phyloP scores from a whole-genome alignment of 1,140 invertebrate genomes.

The roundworm (Caenorhabditis elegans) region DNA sequence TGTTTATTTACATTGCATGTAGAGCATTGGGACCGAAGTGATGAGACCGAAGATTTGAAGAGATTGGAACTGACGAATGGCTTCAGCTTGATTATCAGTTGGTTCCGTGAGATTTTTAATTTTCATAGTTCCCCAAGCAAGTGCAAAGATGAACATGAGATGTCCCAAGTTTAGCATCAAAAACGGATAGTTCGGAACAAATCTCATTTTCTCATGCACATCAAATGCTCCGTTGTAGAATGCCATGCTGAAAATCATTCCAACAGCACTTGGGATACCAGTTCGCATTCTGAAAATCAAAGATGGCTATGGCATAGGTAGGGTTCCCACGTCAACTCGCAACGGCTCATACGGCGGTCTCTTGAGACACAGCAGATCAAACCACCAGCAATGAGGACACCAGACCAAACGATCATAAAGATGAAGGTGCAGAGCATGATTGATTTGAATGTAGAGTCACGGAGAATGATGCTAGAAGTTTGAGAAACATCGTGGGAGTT shows the following conservation, averaged over 20 bases:
- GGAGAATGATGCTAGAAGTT: not conserved
- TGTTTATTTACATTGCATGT: not conserved
- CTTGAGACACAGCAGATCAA: not conserved
- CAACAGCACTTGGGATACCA: not conserved
- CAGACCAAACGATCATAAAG: not conserved
- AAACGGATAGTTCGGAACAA: not conserved
- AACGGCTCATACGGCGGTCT: not conserved
- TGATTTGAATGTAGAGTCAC: not conserved
- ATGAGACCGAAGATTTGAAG: slow-evolving; percentile 4
- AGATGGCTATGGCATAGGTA: too few species aligned
- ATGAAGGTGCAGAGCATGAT: not conserved
- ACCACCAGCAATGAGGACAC: not conserved
- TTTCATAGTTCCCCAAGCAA: not conserved
- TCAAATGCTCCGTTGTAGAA: slow-evolving; percentile 10
- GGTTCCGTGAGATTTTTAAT: not conserved
- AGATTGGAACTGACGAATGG: not conserved
- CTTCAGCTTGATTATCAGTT: not conserved
- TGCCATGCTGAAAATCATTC: not conserved
- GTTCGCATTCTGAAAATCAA: not conserved
- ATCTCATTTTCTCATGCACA: not conserved
- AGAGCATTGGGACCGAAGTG: not conserved
- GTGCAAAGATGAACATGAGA: not conserved
- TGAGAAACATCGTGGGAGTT: too few species aligned
- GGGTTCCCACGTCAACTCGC: not conserved
- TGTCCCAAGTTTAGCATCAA: not conserved